A percentile compares a stretch with the other conserved stretches of the same genome.
Evolutionary conservation across 2,113 vertebrate genomes (phyloP).

Genomic region (Manacus vitellinus): DNA sequence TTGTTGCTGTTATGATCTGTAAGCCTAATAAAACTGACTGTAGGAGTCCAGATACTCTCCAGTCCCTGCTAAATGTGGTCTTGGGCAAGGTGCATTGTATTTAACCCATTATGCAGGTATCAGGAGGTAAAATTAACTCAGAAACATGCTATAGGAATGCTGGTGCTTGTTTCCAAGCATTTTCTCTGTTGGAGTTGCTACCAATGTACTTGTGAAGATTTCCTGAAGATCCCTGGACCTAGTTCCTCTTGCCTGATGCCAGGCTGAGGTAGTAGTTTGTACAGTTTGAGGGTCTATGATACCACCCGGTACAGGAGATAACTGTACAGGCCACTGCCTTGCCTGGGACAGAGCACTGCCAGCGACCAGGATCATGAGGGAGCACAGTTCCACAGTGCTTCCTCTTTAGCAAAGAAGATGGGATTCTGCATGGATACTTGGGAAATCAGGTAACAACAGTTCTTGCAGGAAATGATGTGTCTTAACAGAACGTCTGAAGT

Average conservation of each 20-base stretch:
- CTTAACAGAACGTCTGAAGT: not conserved
- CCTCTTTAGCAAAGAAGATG: conserved; percentile 32
- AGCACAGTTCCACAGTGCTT: not conserved
- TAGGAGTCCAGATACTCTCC: not conserved
- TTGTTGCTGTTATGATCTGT: not conserved
- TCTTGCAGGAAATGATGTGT: not conserved
- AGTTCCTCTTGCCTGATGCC: conserved; percentile 80
- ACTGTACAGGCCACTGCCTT: conserved; percentile 99
- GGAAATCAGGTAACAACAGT: conserved; percentile 63
- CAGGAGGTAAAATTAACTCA: not conserved
- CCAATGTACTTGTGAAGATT: conserved; percentile 53
- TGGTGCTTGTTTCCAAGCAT: not conserved
- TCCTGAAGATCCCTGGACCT: conserved; percentile 26
- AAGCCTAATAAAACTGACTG: not conserved
- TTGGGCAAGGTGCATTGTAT: not conserved
- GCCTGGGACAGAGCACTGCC: conserved; percentile 88
- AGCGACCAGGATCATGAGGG: not conserved
- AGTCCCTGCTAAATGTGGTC: not conserved
- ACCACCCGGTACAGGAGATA: conserved; percentile 99
- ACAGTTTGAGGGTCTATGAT: conserved; percentile 99
- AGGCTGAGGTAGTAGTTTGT: conserved; percentile 99
- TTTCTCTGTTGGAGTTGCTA: not conserved
- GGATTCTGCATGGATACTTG: conserved; percentile 13
- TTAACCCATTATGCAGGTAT: not conserved
- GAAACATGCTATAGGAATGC: not conserved